Evolutionary conservation across 1,140 invertebrate species (phyloP).

Genomic region (Carposina sasakii): DNA sequence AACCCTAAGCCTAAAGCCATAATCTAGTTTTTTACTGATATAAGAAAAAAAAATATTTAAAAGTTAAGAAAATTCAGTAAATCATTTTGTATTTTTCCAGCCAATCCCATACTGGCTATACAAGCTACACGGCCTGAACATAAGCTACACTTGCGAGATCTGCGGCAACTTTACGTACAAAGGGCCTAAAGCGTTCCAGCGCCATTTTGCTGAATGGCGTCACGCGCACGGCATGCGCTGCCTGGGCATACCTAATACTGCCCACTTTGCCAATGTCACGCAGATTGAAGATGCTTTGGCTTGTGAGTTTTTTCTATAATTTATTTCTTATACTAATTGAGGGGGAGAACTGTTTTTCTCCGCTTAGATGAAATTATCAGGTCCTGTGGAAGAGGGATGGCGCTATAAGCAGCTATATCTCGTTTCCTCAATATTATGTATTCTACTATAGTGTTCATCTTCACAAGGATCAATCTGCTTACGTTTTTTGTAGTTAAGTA

Average conservation of each 20-base stretch:
- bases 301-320: no score
- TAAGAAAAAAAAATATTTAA: no score
- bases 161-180: slow-evolving; percentile 99
- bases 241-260: slow-evolving; percentile 98
- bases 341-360: no score
- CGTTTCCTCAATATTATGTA: no score
- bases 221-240: slow-evolving; percentile 99
- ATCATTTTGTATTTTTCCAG: slow-evolving; percentile 30
- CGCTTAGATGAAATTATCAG: no score
- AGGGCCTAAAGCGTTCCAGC: slow-evolving; percentile 99
- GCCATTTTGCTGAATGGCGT: slow-evolving; percentile 99
- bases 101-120: slow-evolving; percentile 97
- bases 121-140: slow-evolving; percentile 98
- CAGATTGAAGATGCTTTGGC: slow-evolving; percentile 98
- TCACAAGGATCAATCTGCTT: no score
- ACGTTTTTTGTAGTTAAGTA: not conserved
- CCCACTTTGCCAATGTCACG: slow-evolving; percentile 99
- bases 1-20: no score
- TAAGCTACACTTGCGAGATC: slow-evolving; percentile 99
- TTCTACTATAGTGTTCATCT: slow-evolving; percentile 12
- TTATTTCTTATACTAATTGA: no score
- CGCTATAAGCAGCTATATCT: no score
- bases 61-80: no score
- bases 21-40: no score
- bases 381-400: no score